Evolutionary conservation across 2,113 vertebrate species (phyloP), one percentile per base, ranked within the genome.

Genomic region (Galemys pyrenaicus): DNA sequence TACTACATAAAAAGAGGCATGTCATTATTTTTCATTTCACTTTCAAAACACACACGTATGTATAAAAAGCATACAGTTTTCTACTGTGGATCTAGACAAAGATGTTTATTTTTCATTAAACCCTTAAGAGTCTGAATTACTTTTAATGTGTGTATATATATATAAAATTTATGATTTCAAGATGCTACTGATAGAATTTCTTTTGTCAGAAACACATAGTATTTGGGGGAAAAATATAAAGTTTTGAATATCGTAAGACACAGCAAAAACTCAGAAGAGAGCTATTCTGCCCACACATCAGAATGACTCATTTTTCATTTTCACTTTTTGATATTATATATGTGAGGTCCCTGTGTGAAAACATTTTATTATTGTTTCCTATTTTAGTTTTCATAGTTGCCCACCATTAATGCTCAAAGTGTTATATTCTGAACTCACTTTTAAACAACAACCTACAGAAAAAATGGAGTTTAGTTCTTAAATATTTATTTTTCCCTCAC

Each of bases 381-480:
- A 16, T 65, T 89, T 65, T 39, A 56, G 26, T 35, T 30, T 95
- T 84, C 56, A 44, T 82, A 7, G 89, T 73, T 68, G 20, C 2
- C 9, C 51, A 88, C 39, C 19, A 19, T 82, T 90, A 84, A 73
- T 24, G 80, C 3, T 64, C 46, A 79, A 87, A 97, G 88, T 24
- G 3, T 81, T 92, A 9, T 58, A 74, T 79, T 56, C 56, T 46
- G 60, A 96, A 97, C 62, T 96, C 89, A 89, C 71, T 97, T 88
- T 74, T 81, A 91, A 96, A 91, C 32, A 92, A 64, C 90, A 74
- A 81, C 84, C 4, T 75, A 84, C 30, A 68, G 73, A 28, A 78
- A 51, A 95, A 94, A 95, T 17, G 65, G 49, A 95, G 94, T 82
- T 94, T 60, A 44, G 65, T 62, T 74, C 96, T 54, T 90, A 95